These are phyloP conservation scores for Lampris megalopsis DNA, from an alignment of 2,113 vertebrate species.

Conservation along the genomic window DNA sequence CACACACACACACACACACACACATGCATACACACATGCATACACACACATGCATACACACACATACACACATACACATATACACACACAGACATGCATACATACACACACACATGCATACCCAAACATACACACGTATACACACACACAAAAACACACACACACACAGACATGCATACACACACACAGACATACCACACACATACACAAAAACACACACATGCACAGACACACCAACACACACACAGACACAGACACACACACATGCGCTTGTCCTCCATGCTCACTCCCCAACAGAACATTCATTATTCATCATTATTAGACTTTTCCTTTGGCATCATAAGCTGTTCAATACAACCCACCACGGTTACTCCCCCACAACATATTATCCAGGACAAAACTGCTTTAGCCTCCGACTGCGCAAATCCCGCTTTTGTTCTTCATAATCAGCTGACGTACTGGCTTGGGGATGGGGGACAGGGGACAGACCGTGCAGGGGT, in stretches of 20 bases:
- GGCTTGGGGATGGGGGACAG: no score
- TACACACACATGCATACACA: not conserved
- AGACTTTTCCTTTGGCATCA: constrained; percentile 72
- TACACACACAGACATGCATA: not conserved
- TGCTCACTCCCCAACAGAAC: constrained; percentile 48
- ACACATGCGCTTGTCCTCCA: not conserved
- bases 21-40: not conserved
- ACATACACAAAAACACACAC: constrained; percentile 7
- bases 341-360: constrained; percentile 67
- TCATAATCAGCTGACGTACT: constrained; percentile 76
- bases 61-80: not conserved
- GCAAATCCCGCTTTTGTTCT: constrained; percentile 79
- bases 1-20: constrained; percentile 32
- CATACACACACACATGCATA: not conserved
- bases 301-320: constrained; percentile 79
- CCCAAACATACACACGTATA: constrained; percentile 27
- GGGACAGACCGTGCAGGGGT: not conserved
- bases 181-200: no score
- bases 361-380: constrained; percentile 64
- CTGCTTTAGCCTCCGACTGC: constrained; percentile 74
- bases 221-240: constrained; percentile 39
- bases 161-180: constrained; percentile 11
- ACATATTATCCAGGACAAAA: constrained; percentile 81
- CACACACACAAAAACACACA: constrained; percentile 29
- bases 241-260: constrained; percentile 27